A percentile compares a stretch with the other conserved stretches of the same genome.
phyloP scores from a whole-genome alignment of 2,797 vertebrate species.

The Morus bassanus region DNA sequence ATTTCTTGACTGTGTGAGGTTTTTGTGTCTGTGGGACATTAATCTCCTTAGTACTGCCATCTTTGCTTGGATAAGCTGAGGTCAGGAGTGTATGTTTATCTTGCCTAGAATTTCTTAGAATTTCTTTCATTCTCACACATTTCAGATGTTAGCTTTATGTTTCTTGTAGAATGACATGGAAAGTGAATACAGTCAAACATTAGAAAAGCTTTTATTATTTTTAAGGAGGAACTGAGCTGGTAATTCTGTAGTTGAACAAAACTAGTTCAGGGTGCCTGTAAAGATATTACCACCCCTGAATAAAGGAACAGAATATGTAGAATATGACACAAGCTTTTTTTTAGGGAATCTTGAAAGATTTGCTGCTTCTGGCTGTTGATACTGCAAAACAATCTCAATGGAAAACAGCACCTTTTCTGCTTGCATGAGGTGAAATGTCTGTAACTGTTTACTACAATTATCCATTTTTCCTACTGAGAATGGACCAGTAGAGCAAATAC shows the following conservation, averaged over 20 bases:
- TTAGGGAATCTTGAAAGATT: neutral
- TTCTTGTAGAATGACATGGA: neutral
- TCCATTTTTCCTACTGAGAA: neutral
- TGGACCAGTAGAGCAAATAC: neutral
- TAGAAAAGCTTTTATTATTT: neutral
- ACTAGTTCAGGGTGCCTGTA: neutral
- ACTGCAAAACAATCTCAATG: neutral
- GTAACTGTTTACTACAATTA: neutral
- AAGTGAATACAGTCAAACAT: neutral
- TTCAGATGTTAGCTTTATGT: neutral
- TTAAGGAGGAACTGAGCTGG: neutral
- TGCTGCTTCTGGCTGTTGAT: neutral
- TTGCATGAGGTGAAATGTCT: neutral
- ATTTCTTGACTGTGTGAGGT: neutral
- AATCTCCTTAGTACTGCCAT: neutral
- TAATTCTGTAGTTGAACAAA: neutral
- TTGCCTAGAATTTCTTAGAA: neutral
- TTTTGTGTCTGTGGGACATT: neutral
- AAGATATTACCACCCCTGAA: neutral
- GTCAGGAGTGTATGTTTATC: neutral
- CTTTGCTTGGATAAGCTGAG: neutral
- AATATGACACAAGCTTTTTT: neutral
- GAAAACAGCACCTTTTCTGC: neutral
- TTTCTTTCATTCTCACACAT: neutral
- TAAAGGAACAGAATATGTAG: neutral